A percentile compares a stretch with the other conserved stretches of the same genome.
phyloP scores from a whole-genome alignment of 2,888 invertebrate species.

The Archaeoteleia sp. region DNA sequence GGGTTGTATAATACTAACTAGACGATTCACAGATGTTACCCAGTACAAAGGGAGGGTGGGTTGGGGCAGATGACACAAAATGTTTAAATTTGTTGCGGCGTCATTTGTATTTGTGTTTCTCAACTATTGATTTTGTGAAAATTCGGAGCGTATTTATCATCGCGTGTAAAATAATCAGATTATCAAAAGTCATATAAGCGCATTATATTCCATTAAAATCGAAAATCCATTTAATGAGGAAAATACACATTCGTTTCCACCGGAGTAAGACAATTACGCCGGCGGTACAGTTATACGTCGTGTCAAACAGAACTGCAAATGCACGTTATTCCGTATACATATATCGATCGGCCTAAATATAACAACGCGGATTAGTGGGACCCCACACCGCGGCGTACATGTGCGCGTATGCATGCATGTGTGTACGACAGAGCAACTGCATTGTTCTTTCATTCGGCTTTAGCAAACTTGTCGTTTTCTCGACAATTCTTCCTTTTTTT shows the following conservation, averaged over 20 bases:
- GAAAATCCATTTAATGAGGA: slow-evolving; percentile 1
- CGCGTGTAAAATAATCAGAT: no score
- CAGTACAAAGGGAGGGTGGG: no score
- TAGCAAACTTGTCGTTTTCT: slow-evolving; percentile 48
- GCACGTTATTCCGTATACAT: slow-evolving; percentile 53
- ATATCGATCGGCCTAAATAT: slow-evolving; percentile 74
- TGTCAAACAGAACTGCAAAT: slow-evolving; percentile 43
- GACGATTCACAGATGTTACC: no score
- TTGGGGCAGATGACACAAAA: no score
- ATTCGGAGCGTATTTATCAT: no score
- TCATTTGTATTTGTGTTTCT: no score
- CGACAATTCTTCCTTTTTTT: slow-evolving; percentile 31
- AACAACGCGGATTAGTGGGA: slow-evolving; percentile 65
- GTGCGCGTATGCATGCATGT: neutral
- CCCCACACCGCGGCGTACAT: slow-evolving; percentile 49
- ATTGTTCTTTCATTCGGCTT: slow-evolving; percentile 58
- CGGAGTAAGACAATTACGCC: slow-evolving; percentile 31
- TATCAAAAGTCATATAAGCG: no score
- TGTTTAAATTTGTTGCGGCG: no score
- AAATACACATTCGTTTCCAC: slow-evolving; percentile 22
- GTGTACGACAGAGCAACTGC: slow-evolving; percentile 50
- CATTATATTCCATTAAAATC: neutral
- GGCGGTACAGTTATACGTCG: slow-evolving; percentile 30
- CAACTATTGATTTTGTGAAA: no score
- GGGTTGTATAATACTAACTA: no score